Base-by-base conservation (phyloP, 2,113 vertebrate species). In the Rhizomys pruinosus region DNA sequence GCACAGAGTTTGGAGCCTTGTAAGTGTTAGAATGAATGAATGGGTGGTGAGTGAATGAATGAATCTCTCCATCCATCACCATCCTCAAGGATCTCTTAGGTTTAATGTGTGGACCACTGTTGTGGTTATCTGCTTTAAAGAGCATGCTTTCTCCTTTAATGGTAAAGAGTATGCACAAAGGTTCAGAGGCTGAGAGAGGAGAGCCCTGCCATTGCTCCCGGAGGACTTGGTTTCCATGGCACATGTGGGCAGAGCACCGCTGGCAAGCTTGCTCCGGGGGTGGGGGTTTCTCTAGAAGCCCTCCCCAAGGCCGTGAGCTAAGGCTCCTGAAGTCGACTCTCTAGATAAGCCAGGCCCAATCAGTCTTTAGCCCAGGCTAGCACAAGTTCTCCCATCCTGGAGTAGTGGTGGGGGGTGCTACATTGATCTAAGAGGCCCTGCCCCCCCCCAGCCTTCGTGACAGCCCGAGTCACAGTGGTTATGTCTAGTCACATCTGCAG, bases 401-500 rank as follows among this genome's bases (percentile, higher is more conserved):
- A 85, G 69, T n/a, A n/a, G 17, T 63, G 80, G 74, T 68, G 11
- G 34, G 22, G 20, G 23, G 77, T n/a, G 32, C 85, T 93, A 63
- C 52, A 4, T 39, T 68, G n/a, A 15, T 92, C 37, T 86, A 7
- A 96, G 97, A 57, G 97, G 98, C 97, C 94, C 79, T 81, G 63
- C 74, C 93, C 61, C 34, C 61, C 34, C 12, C 0, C 3, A 63
- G 85, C 90, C 89, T 96, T 97, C 97, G 57, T 94, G 82, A 78
- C 89, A 85, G 94, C 92, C 80, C 12, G 10, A 55, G 82, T 61
- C 78, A 73, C 85, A 92, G 7, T 81, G 96, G 92, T 88, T 93
- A 47, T 1, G 74, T 78, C 15, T 4, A 93, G 96, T 76, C 97
- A 97, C 97, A 98, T 95, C 98, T 97, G 95, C 96, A 97, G 97